Percentiles rank a stretch among this genome's conserved stretches.
These are phyloP conservation scores for Diplosoma virens DNA, from an alignment of 23 tunicate species.

Conservation along the genomic window DNA sequence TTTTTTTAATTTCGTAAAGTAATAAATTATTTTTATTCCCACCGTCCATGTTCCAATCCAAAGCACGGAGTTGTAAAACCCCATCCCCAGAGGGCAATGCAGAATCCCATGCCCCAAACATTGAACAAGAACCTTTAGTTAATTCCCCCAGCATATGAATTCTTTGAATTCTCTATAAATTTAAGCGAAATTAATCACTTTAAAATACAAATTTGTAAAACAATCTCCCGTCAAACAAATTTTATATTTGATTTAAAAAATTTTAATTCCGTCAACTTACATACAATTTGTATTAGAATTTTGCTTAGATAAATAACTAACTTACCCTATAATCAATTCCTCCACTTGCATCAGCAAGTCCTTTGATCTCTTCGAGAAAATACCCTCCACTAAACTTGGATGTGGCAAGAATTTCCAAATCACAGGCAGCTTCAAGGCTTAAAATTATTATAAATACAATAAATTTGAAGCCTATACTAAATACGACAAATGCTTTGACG, in stretches of 20 bases:
- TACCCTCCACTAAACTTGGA: slow-evolving; percentile 67
- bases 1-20: neutral
- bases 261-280: too few relatives aligned
- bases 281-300: too few relatives aligned
- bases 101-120: slow-evolving; percentile 98
- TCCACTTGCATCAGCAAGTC: slow-evolving; percentile 78
- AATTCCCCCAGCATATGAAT: slow-evolving; percentile 90
- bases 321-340: slow-evolving; percentile 65
- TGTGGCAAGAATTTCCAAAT: slow-evolving; percentile 68
- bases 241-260: too few relatives aligned
- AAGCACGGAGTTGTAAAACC: slow-evolving; percentile 71
- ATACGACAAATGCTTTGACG: too few relatives aligned
- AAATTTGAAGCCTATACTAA: too few relatives aligned
- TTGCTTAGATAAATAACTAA: too few relatives aligned
- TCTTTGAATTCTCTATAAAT: slow-evolving; percentile 60
- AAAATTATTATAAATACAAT: neutral
- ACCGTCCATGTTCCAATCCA: slow-evolving; percentile 98
- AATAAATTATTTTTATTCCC: neutral
- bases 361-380: slow-evolving; percentile 83
- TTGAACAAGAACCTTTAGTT: slow-evolving; percentile 92
- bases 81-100: slow-evolving; percentile 45
- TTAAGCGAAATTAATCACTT: too few relatives aligned
- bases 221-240: too few relatives aligned
- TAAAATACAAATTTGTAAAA: too few relatives aligned
- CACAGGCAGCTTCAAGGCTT: slow-evolving; percentile 83